These are phyloP conservation scores for Sebastes variabilis DNA, from an alignment of 2,797 vertebrate species.

Conservation along the genomic window DNA sequence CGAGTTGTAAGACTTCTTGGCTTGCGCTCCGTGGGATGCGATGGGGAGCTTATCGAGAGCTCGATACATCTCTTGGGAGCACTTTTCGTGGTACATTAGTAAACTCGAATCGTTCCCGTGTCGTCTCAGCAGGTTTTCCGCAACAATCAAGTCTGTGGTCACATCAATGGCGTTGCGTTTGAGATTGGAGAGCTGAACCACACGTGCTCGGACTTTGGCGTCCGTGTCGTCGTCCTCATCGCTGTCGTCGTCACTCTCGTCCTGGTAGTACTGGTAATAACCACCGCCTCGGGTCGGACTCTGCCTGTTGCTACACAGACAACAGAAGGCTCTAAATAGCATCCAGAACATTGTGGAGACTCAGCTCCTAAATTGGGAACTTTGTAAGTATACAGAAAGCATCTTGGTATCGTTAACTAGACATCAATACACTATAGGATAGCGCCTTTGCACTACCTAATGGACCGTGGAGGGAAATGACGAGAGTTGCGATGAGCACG, in stretches of 20 bases:
- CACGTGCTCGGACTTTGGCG: accelerated
- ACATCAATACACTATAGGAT: too few species aligned
- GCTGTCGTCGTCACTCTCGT: background rate
- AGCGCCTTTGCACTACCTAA: too few species aligned
- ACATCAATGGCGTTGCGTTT: background rate
- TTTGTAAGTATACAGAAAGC: background rate
- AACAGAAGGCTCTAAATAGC: background rate
- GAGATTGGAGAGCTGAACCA: background rate
- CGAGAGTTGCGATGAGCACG: too few species aligned
- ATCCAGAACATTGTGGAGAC: background rate
- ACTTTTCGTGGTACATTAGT: constrained; percentile 20
- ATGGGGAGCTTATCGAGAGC: background rate
- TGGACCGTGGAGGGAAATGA: too few species aligned
- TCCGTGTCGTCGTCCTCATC: accelerated
- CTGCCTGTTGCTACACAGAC: background rate
- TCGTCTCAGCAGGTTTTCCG: background rate
- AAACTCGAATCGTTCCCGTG: background rate
- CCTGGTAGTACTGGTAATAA: background rate
- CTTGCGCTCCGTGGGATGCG: background rate
- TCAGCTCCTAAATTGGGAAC: too few species aligned
- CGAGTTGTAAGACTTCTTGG: background rate
- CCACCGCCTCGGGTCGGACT: background rate
- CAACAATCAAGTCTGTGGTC: background rate
- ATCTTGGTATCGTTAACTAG: background rate
- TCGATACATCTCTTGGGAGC: background rate